A percentile compares a stretch with the other conserved stretches of the same genome.
Conservation (phyloP, 2,113 vertebrate species). For the Melanocharis versteri region DNA sequence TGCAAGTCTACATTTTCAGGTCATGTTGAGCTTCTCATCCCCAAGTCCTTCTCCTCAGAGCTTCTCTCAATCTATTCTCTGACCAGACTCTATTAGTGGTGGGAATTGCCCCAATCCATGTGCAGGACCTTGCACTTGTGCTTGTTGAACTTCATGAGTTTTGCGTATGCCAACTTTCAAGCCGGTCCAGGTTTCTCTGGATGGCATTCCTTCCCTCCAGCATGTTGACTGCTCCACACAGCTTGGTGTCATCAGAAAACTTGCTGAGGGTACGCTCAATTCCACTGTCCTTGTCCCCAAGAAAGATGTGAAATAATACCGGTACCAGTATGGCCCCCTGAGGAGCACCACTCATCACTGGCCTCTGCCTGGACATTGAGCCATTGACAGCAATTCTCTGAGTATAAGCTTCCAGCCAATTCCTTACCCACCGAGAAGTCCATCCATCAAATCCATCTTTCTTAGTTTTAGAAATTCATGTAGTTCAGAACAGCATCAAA, state of each 20-base stretch:
- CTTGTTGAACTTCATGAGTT: not conserved
- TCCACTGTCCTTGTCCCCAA: not conserved
- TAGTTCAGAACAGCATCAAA: not conserved
- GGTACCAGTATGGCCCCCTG: too few relatives aligned
- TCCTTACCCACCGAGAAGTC: not conserved
- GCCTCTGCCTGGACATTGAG: not conserved
- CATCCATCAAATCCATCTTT: not conserved
- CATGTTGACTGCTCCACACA: fast-evolving
- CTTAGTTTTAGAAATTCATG: not conserved
- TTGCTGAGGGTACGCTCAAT: too few relatives aligned
- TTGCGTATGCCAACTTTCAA: fast-evolving
- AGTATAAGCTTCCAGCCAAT: not conserved
- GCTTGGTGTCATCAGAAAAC: not conserved
- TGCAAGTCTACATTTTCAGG: not conserved
- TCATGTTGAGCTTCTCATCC: not conserved
- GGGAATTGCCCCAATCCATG: not conserved
- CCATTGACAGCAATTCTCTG: not conserved
- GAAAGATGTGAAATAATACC: not conserved
- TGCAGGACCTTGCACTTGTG: not conserved
- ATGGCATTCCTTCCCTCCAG: not conserved
- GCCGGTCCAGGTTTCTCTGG: not conserved
- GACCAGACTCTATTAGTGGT: not conserved
- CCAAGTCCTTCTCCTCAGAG: not conserved
- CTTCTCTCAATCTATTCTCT: not conserved
- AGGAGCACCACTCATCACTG: not conserved